Conservation (phyloP, 2,797 vertebrate species). For the Acrocephalus scirpaceus region DNA sequence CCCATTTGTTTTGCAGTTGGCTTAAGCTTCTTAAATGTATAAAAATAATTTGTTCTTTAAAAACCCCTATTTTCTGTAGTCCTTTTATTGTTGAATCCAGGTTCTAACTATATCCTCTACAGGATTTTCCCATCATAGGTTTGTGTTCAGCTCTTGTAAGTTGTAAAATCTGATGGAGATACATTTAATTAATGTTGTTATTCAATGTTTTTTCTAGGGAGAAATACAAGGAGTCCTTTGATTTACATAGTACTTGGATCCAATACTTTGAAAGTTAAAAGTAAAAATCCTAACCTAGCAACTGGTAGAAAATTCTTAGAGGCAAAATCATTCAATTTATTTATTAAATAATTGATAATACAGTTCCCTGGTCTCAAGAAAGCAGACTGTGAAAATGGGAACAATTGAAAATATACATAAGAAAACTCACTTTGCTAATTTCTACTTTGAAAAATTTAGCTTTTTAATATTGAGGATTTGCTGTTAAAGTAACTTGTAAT, state of each 20-base stretch:
- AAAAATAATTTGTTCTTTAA: neutral
- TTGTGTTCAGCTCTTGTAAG: neutral
- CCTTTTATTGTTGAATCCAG: neutral
- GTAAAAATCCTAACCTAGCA: neutral
- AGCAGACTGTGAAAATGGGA: neutral
- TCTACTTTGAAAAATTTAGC: neutral
- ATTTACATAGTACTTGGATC: neutral
- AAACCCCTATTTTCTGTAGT: rapidly evolving
- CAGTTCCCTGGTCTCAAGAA: neutral
- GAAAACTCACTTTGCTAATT: neutral
- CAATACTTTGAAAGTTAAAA: neutral
- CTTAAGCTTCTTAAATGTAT: neutral
- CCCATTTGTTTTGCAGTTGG: neutral
- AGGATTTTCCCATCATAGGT: neutral
- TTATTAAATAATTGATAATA: neutral
- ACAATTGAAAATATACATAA: neutral
- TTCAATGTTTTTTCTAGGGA: neutral
- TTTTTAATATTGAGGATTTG: neutral
- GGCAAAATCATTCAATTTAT: neutral
- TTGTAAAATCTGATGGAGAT: neutral
- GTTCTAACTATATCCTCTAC: neutral
- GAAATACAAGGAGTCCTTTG: neutral
- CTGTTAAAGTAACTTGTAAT: neutral
- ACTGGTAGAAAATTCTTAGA: neutral
- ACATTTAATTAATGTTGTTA: neutral